Percentiles rank a stretch among this genome's conserved stretches.
Conservation (phyloP, 2,797 vertebrate genomes). For the Melopsittacus undulatus region DNA sequence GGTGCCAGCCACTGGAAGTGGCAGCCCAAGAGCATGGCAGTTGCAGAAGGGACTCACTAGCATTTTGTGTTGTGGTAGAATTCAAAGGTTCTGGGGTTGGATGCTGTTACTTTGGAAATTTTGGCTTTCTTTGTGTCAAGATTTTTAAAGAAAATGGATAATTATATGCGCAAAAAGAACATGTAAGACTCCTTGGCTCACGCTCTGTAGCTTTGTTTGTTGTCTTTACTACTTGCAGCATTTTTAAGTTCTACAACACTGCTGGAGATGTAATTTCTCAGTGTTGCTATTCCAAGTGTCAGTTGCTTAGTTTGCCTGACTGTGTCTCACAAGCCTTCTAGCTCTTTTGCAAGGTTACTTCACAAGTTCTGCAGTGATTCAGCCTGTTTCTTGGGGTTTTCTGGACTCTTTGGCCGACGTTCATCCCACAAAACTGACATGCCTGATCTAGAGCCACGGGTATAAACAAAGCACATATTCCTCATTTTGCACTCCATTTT, state of each 20-base stretch:
- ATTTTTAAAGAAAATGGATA: neutral
- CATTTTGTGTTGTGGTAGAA: neutral
- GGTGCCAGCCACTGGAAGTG: neutral
- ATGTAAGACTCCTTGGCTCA: neutral
- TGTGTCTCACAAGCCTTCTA: neutral
- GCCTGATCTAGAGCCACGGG: neutral
- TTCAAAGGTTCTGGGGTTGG: neutral
- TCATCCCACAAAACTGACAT: neutral
- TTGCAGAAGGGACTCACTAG: neutral
- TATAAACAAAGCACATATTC: neutral
- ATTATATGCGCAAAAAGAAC: neutral
- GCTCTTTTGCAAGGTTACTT: neutral
- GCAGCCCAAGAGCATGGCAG: neutral
- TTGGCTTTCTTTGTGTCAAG: neutral
- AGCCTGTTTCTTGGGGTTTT: constrained; percentile 17
- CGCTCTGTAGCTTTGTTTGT: neutral
- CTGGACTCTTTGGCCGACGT: neutral
- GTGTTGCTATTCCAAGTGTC: neutral
- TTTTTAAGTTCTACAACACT: neutral
- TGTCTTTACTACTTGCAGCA: neutral
- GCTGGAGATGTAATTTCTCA: neutral
- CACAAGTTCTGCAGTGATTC: neutral
- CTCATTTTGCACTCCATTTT: neutral
- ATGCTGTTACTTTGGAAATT: neutral
- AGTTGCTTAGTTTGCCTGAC: constrained; percentile 2